Evolutionary conservation across 2,888 invertebrate species (phyloP).

Genomic region (Drosophila mulleri): DNA sequence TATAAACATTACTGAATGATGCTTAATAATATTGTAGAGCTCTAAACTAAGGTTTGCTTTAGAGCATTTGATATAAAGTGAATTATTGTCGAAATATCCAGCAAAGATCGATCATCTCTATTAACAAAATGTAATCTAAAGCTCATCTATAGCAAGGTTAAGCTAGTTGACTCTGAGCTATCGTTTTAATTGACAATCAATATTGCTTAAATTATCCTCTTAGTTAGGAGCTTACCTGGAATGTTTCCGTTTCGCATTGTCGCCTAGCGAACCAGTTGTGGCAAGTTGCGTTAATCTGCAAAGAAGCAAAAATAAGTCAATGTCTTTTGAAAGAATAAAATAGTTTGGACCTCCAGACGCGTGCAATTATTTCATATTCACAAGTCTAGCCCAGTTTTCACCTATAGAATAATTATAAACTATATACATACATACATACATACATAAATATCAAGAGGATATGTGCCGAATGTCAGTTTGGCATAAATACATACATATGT

Average conservation of each 20-base stretch:
- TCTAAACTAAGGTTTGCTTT: background rate
- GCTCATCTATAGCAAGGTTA: background rate
- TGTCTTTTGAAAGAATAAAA: background rate
- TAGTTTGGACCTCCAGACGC: background rate
- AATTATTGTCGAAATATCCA: background rate
- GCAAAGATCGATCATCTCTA: background rate
- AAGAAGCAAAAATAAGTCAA: background rate
- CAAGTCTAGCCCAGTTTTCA: too few species aligned
- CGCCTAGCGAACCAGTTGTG: slow-evolving; percentile 55
- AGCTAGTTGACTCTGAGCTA: too few species aligned
- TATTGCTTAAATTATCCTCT: background rate
- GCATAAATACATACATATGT: too few species aligned
- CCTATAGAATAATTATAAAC: background rate
- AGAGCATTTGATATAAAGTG: background rate
- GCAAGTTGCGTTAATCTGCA: slow-evolving; percentile 61
- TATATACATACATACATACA: too few species aligned
- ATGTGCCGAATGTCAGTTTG: background rate
- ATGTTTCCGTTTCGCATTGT: slow-evolving; percentile 67
- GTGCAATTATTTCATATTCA: background rate
- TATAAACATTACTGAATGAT: slow-evolving; percentile 1
- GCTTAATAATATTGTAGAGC: background rate
- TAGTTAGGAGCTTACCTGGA: slow-evolving; percentile 55
- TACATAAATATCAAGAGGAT: too few species aligned
- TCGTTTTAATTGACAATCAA: background rate
- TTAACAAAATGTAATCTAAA: background rate